Percentiles rank a stretch among this genome's conserved stretches.
These are phyloP conservation scores for Gobionotothen gibberifrons DNA, from an alignment of 2,797 vertebrate species.

Conservation along the genomic window DNA sequence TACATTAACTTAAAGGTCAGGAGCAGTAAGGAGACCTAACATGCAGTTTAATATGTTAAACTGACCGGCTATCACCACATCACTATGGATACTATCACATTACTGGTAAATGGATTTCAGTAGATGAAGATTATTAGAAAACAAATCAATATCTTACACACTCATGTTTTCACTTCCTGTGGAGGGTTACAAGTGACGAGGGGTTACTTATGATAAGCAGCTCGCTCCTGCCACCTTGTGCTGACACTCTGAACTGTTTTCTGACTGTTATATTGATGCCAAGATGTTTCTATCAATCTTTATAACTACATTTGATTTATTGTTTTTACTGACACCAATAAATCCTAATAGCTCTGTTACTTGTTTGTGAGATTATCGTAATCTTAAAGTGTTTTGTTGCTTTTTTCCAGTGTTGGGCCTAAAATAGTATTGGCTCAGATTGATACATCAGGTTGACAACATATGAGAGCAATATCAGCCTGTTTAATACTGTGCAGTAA, in stretches of 20 bases:
- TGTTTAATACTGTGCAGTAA: neutral
- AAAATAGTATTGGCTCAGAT: no score
- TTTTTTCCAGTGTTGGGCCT: neutral
- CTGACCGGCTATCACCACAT: neutral
- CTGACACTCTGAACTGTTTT: neutral
- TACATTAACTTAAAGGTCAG: neutral
- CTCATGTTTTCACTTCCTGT: neutral
- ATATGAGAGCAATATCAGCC: neutral
- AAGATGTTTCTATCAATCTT: neutral
- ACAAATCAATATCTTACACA: neutral
- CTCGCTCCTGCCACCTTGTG: constrained; percentile 44
- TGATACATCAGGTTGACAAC: neutral
- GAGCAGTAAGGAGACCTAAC: neutral
- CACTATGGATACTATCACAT: neutral
- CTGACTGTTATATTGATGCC: neutral
- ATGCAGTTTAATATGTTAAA: neutral
- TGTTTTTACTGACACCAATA: neutral
- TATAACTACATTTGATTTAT: neutral
- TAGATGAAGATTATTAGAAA: neutral
- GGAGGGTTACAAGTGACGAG: neutral
- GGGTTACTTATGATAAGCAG: neutral
- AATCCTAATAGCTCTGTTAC: neutral
- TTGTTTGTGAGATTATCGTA: neutral
- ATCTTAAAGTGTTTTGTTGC: neutral
- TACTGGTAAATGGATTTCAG: neutral